phyloP scores from a whole-genome alignment of 2,888 invertebrate genomes.

The Lacanobia oleracea region DNA sequence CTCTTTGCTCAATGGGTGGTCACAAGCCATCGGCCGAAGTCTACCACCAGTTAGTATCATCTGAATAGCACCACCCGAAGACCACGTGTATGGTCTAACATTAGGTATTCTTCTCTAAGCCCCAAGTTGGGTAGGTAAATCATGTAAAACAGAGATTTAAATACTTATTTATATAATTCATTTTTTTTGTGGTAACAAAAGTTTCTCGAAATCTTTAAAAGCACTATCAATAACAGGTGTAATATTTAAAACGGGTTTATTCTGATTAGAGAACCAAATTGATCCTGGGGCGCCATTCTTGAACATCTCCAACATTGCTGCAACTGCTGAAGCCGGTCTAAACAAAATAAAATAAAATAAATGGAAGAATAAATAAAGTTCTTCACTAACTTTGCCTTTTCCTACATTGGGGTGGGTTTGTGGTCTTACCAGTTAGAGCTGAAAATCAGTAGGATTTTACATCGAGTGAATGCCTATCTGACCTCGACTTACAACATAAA shows the following conservation, averaged over 20 bases:
- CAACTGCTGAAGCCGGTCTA: constrained; percentile 68
- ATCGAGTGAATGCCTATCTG: too few species aligned
- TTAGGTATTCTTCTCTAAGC: too few species aligned
- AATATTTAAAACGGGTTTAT: constrained; percentile 67
- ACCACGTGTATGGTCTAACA: too few species aligned
- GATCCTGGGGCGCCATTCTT: constrained; percentile 66
- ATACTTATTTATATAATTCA: background rate
- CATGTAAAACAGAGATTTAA: background rate
- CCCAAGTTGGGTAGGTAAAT: too few species aligned
- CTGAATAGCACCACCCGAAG: too few species aligned
- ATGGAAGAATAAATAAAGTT: background rate
- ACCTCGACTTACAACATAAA: too few species aligned
- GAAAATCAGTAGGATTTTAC: too few species aligned
- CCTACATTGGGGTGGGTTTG: background rate
- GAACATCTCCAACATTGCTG: constrained; percentile 64
- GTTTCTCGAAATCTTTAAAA: constrained; percentile 51
- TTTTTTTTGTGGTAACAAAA: constrained; percentile 7
- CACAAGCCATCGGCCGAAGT: too few species aligned
- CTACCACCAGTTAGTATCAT: too few species aligned
- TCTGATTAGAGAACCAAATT: constrained; percentile 64
- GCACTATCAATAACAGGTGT: constrained; percentile 60
- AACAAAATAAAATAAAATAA: too few species aligned
- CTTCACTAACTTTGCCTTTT: background rate
- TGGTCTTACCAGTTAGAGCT: background rate
- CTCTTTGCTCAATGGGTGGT: too few species aligned